Percentiles rank a stretch among this genome's conserved stretches.
Conservation (phyloP, 2,888 invertebrate species). For the Argyresthia goedartella region DNA sequence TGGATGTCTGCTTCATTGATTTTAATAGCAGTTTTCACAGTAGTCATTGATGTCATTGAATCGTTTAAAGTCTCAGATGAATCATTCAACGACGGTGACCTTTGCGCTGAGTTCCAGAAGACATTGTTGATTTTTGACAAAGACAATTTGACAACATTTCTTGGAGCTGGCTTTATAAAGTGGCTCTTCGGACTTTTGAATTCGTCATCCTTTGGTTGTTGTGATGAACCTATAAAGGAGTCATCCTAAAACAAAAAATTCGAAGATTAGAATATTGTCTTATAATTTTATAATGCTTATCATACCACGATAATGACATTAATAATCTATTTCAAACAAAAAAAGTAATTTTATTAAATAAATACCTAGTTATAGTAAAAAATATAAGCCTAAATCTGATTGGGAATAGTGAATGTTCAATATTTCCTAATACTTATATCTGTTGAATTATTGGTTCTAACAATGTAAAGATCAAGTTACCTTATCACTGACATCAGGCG, state of each 20-base stretch:
- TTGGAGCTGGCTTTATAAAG: constrained; percentile 35
- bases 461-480: constrained; percentile 17
- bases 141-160: constrained; percentile 34
- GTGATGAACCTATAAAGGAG: constrained; percentile 41
- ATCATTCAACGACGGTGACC: constrained; percentile 35
- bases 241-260: constrained; percentile 41
- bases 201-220: constrained; percentile 24
- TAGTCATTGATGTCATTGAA: constrained; percentile 16
- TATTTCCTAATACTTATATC: too few species aligned
- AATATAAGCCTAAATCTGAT: too few species aligned
- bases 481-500: constrained; percentile 55
- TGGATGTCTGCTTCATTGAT: constrained; percentile 14
- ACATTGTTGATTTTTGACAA: constrained; percentile 39
- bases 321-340: too few species aligned
- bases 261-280: too few species aligned
- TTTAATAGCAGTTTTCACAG: neutral
- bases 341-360: too few species aligned
- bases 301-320: too few species aligned
- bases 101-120: constrained; percentile 43
- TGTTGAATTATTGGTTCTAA: neutral
- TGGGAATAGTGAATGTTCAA: too few species aligned
- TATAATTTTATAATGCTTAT: too few species aligned
- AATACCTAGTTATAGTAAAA: too few species aligned
- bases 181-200: constrained; percentile 30
- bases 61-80: constrained; percentile 25